Evolutionary conservation across 1,140 invertebrate genomes (phyloP).

Genomic region (Polypedilum pembai): DNA sequence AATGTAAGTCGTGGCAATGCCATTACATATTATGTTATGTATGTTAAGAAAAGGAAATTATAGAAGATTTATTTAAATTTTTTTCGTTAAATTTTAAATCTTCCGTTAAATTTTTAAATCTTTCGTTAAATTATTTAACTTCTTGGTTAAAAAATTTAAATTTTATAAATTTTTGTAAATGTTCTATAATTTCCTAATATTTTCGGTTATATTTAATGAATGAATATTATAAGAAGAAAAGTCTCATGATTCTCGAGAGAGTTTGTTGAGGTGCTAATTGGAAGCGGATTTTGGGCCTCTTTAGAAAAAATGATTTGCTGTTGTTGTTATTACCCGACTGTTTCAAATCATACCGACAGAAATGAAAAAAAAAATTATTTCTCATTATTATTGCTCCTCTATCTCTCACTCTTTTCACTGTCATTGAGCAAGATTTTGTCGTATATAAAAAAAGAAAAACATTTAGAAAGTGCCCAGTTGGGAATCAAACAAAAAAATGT

Average conservation of each 20-base stretch:
- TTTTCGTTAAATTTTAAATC: too few relatives aligned
- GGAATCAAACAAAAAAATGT: background rate
- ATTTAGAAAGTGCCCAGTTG: background rate
- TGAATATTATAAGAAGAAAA: background rate
- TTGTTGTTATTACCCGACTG: background rate
- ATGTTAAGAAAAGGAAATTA: background rate
- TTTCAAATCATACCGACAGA: background rate
- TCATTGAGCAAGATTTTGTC: too few relatives aligned
- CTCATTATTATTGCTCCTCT: background rate
- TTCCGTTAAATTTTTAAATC: too few relatives aligned
- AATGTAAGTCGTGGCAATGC: background rate
- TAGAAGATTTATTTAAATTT: too few relatives aligned
- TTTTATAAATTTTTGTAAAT: too few relatives aligned
- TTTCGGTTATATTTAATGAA: background rate
- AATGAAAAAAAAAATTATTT: constrained; percentile 18
- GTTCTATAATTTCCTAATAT: background rate
- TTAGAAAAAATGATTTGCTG: background rate
- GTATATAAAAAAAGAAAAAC: background rate
- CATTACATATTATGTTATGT: background rate
- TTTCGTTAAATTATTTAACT: too few relatives aligned
- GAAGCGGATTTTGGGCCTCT: constrained; percentile 24
- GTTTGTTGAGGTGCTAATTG: constrained; percentile 26
- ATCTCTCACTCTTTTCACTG: too few relatives aligned
- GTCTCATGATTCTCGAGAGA: background rate
- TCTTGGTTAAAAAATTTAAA: too few relatives aligned